Conservation (phyloP, 2,797 vertebrate species). For the Allobates femoralis region DNA sequence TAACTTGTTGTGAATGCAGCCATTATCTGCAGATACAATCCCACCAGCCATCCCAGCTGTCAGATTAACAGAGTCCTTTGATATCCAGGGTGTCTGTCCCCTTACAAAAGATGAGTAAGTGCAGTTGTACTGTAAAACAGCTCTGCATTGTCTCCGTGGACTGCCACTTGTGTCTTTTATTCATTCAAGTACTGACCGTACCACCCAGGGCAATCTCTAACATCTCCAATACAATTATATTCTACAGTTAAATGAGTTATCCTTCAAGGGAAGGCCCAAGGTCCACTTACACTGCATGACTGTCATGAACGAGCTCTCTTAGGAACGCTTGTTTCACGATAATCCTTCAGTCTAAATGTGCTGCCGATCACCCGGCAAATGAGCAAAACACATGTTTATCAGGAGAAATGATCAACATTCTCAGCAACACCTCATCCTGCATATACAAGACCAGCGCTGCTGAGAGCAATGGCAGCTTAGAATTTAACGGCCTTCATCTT, state of each 20-base stretch:
- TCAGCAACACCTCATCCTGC: too few relatives aligned
- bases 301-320: too few relatives aligned
- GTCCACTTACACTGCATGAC: too few relatives aligned
- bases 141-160: conserved; percentile 66
- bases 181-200: conserved; percentile 5
- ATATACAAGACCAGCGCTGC: too few relatives aligned
- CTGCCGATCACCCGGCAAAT: too few relatives aligned
- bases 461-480: too few relatives aligned
- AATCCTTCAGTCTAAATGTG: too few relatives aligned
- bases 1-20: conserved; percentile 67
- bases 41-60: conserved; percentile 68
- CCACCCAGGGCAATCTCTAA: conserved; percentile 27
- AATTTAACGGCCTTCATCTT: too few relatives aligned
- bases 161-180: conserved; percentile 31
- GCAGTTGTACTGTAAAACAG: conserved; percentile 65
- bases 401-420: too few relatives aligned
- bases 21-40: conserved; percentile 61
- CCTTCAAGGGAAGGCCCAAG: not conserved
- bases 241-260: not conserved
- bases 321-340: too few relatives aligned
- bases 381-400: too few relatives aligned
- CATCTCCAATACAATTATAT: conserved; percentile 10
- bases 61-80: conserved; percentile 68
- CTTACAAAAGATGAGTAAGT: conserved; percentile 64
- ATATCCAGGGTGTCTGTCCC: conserved; percentile 70